A percentile compares a stretch with the other conserved stretches of the same genome.
These are phyloP conservation scores for Phorcus lineatus DNA, from an alignment of 2,888 invertebrate species.

Conservation along the genomic window DNA sequence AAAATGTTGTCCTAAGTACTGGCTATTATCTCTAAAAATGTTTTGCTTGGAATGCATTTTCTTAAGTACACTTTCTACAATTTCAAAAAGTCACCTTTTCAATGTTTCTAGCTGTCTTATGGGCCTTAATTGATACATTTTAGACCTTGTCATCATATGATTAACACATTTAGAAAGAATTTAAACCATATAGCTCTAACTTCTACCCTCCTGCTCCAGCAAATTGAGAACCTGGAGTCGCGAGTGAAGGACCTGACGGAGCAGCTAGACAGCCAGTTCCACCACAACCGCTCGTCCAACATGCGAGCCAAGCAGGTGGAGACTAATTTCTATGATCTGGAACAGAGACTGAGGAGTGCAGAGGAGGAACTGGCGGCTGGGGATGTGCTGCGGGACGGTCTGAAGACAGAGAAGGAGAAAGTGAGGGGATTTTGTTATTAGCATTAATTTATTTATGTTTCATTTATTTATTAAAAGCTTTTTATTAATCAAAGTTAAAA, in stretches of 20 bases:
- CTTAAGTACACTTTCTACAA: no score
- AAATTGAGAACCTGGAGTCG: slow-evolving; percentile 80
- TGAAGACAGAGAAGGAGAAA: slow-evolving; percentile 86
- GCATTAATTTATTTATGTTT: no score
- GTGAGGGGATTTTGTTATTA: slow-evolving; percentile 77
- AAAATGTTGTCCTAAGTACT: no score
- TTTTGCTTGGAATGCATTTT: no score
- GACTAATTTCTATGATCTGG: slow-evolving; percentile 85
- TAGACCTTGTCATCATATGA: no score
- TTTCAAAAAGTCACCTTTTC: no score
- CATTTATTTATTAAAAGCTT: no score
- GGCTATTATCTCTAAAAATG: no score
- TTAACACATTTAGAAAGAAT: no score
- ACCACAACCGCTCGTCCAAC: slow-evolving; percentile 82
- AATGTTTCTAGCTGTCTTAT: no score
- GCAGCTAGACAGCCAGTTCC: slow-evolving; percentile 83
- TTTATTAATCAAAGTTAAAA: no score
- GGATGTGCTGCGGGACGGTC: slow-evolving; percentile 84
- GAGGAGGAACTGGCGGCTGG: slow-evolving; percentile 86
- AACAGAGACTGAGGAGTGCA: slow-evolving; percentile 85
- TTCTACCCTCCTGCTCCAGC: slow-evolving; percentile 47
- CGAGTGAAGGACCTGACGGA: slow-evolving; percentile 85
- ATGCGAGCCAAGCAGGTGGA: slow-evolving; percentile 83
- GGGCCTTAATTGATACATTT: no score
- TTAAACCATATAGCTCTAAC: background rate